These are phyloP conservation scores for Cydia fagiglandana DNA, from an alignment of 1,140 invertebrate species.

Conservation along the genomic window DNA sequence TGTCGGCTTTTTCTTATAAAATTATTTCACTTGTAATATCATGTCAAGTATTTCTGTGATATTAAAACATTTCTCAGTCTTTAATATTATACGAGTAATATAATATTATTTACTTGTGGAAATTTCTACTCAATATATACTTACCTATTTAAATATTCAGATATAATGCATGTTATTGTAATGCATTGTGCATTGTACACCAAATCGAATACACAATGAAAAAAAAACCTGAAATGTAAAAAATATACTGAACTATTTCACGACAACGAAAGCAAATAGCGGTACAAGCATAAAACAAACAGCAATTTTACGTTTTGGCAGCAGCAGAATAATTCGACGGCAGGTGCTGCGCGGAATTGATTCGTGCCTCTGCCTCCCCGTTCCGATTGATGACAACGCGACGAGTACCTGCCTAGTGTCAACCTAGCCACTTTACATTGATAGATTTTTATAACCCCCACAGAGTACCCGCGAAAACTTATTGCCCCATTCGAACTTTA, in stretches of 20 bases:
- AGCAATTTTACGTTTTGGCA: conserved; percentile 32
- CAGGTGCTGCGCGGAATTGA: conserved; percentile 49
- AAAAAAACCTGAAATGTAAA: not conserved
- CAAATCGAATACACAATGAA: not conserved
- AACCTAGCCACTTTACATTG: conserved; percentile 18
- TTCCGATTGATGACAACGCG: conserved; percentile 51
- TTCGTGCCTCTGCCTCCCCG: conserved; percentile 52
- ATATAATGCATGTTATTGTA: too few species aligned
- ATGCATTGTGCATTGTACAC: not conserved
- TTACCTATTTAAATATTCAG: too few species aligned
- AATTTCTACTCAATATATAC: too few species aligned
- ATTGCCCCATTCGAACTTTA: too few species aligned
- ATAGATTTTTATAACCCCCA: conserved; percentile 11
- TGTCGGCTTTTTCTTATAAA: too few species aligned
- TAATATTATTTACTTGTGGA: too few species aligned
- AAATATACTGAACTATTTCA: conserved; percentile 23
- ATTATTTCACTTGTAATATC: too few species aligned
- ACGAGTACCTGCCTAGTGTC: conserved; percentile 13
- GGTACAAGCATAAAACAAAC: conserved; percentile 31
- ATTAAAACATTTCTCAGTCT: too few species aligned
- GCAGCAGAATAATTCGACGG: conserved; percentile 20
- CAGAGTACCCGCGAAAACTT: not conserved
- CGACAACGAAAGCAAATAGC: conserved; percentile 22
- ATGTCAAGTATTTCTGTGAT: too few species aligned
- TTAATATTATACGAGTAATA: too few species aligned